Conservation (phyloP, 2,113 vertebrate species). For the Nicator chloris region DNA sequence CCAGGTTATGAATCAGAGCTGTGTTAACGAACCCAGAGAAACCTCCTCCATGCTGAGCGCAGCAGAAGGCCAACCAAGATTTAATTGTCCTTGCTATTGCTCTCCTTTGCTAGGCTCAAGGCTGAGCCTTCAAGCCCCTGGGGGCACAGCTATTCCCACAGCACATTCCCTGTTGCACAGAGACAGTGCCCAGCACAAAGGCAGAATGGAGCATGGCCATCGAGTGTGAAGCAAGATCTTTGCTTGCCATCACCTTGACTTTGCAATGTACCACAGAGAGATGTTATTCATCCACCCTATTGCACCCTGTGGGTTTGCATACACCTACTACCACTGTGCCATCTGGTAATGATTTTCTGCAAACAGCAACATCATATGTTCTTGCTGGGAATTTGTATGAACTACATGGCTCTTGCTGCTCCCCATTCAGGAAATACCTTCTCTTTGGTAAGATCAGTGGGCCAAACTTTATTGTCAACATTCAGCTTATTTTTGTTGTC, state of each 20-base stretch:
- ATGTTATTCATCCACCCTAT: background rate
- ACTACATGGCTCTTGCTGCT: background rate
- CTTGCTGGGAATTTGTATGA: background rate
- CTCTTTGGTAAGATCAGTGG: background rate
- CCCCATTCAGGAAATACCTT: background rate
- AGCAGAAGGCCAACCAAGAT: background rate
- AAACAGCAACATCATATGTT: background rate
- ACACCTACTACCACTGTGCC: background rate
- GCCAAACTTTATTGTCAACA: background rate
- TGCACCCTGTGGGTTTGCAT: background rate
- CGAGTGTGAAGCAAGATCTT: background rate
- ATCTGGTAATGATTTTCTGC: slow-evolving; percentile 48
- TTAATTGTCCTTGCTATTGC: background rate
- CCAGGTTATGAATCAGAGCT: slow-evolving; percentile 5
- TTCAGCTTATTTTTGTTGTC: background rate
- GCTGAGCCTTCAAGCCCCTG: background rate
- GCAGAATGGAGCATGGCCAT: background rate
- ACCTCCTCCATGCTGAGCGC: background rate
- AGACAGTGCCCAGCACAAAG: background rate
- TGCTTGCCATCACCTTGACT: background rate
- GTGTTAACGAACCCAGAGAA: slow-evolving; percentile 1
- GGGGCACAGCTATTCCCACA: background rate
- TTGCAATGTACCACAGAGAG: background rate
- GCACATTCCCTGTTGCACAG: background rate
- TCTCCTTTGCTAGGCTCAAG: background rate